These are phyloP conservation scores for Rhizomys pruinosus DNA, from an alignment of 2,113 vertebrate genomes.

Conservation along the genomic window DNA sequence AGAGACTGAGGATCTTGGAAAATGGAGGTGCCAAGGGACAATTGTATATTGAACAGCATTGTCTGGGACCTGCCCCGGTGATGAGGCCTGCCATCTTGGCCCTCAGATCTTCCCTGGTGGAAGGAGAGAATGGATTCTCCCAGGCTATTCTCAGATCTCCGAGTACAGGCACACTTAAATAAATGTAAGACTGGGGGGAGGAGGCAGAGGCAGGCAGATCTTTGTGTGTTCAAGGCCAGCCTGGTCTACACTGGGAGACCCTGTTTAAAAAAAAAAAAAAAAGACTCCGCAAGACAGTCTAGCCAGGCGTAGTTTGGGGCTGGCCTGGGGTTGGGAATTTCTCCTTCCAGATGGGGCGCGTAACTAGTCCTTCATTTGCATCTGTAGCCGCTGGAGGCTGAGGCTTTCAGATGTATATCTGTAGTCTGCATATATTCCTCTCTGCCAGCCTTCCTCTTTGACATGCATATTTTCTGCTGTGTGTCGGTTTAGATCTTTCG, in stretches of 20 bases:
- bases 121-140: background rate
- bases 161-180: background rate
- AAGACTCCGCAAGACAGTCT: too few relatives aligned
- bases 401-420: background rate
- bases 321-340: background rate
- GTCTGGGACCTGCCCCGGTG: too few relatives aligned
- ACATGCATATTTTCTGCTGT: rapidly evolving
- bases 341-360: background rate
- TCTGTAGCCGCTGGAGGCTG: rapidly evolving
- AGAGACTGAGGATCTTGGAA: background rate
- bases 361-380: too few relatives aligned
- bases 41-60: background rate
- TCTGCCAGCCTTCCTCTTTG: background rate
- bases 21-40: background rate
- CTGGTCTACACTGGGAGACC: background rate
- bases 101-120: too few relatives aligned
- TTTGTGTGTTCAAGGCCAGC: too few relatives aligned
- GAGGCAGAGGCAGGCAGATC: too few relatives aligned
- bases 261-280: background rate
- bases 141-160: background rate
- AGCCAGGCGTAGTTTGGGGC: too few relatives aligned
- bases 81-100: too few relatives aligned
- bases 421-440: background rate
- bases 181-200: too few relatives aligned
- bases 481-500: background rate